A percentile compares a stretch with the other conserved stretches of the same genome.
phyloP scores from a whole-genome alignment of 1,140 invertebrate species.

The Sarcophaga peregrina region DNA sequence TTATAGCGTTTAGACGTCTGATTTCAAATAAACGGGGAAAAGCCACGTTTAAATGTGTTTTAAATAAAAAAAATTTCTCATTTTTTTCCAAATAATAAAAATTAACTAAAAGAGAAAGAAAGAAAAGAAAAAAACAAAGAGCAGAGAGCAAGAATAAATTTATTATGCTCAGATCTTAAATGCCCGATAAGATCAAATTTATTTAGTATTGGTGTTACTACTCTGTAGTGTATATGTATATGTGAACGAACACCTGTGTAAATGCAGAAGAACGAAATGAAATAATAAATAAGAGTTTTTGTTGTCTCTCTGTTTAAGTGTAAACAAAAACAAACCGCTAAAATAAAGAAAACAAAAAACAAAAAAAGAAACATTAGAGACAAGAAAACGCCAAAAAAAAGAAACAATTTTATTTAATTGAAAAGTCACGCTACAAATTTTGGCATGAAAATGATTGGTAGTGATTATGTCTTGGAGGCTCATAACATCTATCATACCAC shows the following conservation, averaged over 20 bases:
- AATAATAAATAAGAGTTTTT: constrained; percentile 18
- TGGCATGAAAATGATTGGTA: constrained; percentile 75
- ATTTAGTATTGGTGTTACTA: constrained; percentile 7
- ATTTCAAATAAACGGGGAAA: constrained; percentile 34
- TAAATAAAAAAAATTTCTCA: not conserved
- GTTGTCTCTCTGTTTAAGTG: not conserved
- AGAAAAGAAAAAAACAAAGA: not conserved
- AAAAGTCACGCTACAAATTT: constrained; percentile 23
- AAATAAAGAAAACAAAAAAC: constrained; percentile 10
- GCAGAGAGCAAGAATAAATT: constrained; percentile 14
- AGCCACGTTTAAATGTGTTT: constrained; percentile 1
- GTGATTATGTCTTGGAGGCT: constrained; percentile 87
- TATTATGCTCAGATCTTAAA: not conserved
- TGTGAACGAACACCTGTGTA: constrained; percentile 38
- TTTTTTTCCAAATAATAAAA: not conserved
- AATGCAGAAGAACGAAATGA: constrained; percentile 32
- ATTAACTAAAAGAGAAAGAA: not conserved
- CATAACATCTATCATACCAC: constrained; percentile 90
- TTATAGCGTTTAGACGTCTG: constrained; percentile 57
- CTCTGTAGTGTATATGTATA: constrained; percentile 42
- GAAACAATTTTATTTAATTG: constrained; percentile 2
- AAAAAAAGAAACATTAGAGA: not conserved
- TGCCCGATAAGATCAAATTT: not conserved
- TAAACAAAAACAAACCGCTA: constrained; percentile 29
- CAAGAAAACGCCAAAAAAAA: constrained; percentile 40